Evolutionary conservation across 1,140 invertebrate genomes (phyloP), one percentile per base, ranked within the genome.

Genomic region (Pseudomyrmex pallidus): DNA sequence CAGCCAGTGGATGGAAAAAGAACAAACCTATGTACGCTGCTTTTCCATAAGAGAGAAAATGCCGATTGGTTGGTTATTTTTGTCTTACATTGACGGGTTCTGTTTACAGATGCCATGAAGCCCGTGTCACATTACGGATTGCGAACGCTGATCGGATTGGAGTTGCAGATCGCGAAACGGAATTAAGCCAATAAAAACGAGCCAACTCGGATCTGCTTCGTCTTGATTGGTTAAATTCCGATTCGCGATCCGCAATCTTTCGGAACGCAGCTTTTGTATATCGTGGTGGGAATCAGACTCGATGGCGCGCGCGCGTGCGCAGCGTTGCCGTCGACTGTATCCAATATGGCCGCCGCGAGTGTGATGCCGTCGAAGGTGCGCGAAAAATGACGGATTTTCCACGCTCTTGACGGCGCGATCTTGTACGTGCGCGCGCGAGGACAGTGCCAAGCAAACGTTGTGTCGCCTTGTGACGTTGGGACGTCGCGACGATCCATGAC

Each of bases 341-440:
- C 87, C 67, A 94, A 94, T 57, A 94, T 94, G 93, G 93, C 93
- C 57, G 90, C 76, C 84, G 86, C 73, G 90, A 91, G 91, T 90
- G 90, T 90, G 92, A 93, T 94, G 92, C 93, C 87, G 89, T 90
- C 90, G 86, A 90, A 91, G 88, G 90, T 93, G 90, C 88, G 91
- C 90, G 91, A 91, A 92, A 92, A 92, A 94, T 94, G 91, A 93
- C 90, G 84, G 86, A 88, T 93, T 92, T 90, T 89, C 76, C 87
- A 84, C 83, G 89, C 85, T 91, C 90, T 77, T 91, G 91, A 93
- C 91, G 91, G 84, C 70, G 73, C 85, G 90, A 89, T 91, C 90
- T 35, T 35, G 86, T 90, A 87, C 83, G 83, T 85, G 87, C 87
- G 89, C 80, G 88, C 76, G 90, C 90, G 90, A 70, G 15, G 74